Evolutionary conservation across 2,888 invertebrate species (phyloP), one percentile per base, ranked within the genome.

Genomic region (Patella pellucida): DNA sequence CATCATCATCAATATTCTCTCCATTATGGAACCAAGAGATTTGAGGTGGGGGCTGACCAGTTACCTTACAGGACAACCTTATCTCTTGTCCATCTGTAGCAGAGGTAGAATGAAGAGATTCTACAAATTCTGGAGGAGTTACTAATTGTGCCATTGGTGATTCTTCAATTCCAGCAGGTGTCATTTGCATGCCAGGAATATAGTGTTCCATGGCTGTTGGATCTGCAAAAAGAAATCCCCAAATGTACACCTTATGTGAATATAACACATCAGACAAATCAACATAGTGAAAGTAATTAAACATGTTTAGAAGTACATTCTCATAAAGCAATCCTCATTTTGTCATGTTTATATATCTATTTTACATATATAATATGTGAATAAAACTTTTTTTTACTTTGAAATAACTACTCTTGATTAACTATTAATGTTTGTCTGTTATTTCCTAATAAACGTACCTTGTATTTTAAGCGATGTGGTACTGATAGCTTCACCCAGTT

Each of bases 401-500:
- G 41, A 41, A 1, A 5, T 41, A 41, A 41, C 9, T 9, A 41
- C 9, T 41, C 9, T 9, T 7, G 41, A 41, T 41, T 9, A 41
- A 41, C 41, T 41, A 41, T 41, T 41, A 41, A 41, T 41, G 41
- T 41, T 41, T 41, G 41, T 41, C 41, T 0, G 41, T 41, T 41
- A 41, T 41, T 41, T 41, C 41, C 41, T 41, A 41, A 41, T 41
- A 9, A 41, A n/a, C 80, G 72, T 76, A 90, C 89, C 89, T 83
- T 86, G 84, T 51, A 90, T 90, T 81, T 88, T 88, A 19, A 99
- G 92, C 2, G 97, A 96, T 12, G 98, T 96, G 11, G 97, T 96
- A 67, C 97, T 97, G 1, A 97, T 96, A 23, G 98, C 98, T 92
- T 98, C 96, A 76, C 98, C 98, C 75, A 97, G 92, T 84, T 97